Evolutionary conservation across 2,888 invertebrate species (phyloP).

Genomic region (Maniola hyperantus): DNA sequence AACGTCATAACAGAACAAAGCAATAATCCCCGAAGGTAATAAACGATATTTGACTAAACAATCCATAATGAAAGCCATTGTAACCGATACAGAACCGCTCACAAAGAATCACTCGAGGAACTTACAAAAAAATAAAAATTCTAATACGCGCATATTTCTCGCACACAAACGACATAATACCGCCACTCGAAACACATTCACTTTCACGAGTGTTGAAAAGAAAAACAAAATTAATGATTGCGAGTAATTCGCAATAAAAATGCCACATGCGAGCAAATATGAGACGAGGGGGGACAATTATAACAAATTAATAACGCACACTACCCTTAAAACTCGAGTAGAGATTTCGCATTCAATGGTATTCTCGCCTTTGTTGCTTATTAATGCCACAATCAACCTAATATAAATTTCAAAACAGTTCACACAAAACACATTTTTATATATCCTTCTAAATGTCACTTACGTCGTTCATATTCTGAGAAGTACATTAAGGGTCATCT

Average conservation of each 20-base stretch:
- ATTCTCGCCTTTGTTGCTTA: conserved; percentile 71
- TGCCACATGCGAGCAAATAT: conserved; percentile 80
- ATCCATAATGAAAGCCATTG: conserved; percentile 53
- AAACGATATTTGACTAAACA: conserved; percentile 45
- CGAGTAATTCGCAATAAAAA: conserved; percentile 82
- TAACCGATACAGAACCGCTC: conserved; percentile 58
- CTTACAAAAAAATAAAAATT: conserved; percentile 44
- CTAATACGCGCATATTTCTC: conserved; percentile 58
- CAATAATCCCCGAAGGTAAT: conserved; percentile 51
- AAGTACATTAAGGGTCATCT: conserved; percentile 72
- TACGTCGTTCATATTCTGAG: conserved; percentile 50
- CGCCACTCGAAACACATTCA: conserved; percentile 65
- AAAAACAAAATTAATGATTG: conserved; percentile 82
- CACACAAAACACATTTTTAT: conserved; percentile 38
- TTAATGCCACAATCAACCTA: conserved; percentile 44
- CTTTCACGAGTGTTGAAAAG: conserved; percentile 66
- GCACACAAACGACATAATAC: conserved; percentile 53
- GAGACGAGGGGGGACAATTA: conserved; percentile 73
- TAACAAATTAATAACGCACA: conserved; percentile 81
- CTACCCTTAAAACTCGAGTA: conserved; percentile 81
- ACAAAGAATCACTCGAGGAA: conserved; percentile 50
- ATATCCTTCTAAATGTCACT: conserved; percentile 27
- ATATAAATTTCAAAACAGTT: conserved; percentile 41
- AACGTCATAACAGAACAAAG: conserved; percentile 44
- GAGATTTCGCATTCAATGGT: conserved; percentile 80